These are phyloP conservation scores for Tachina lurida DNA, from an alignment of 2,888 invertebrate species.

Conservation along the genomic window DNA sequence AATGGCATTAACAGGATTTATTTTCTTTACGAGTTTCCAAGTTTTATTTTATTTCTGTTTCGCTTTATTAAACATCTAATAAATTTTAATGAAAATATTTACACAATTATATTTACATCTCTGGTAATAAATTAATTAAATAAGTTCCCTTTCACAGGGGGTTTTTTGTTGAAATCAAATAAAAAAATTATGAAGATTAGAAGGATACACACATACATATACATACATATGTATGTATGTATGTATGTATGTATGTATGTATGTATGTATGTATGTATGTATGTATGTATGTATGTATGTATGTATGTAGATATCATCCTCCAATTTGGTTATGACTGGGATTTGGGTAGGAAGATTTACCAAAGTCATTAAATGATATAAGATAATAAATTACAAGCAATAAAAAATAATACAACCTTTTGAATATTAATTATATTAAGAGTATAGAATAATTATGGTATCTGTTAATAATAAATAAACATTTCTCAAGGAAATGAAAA, in stretches of 20 bases:
- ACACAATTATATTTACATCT: constrained; percentile 30
- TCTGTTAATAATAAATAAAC: not conserved
- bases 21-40: not conserved
- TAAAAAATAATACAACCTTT: not conserved
- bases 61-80: constrained; percentile 34
- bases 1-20: constrained; percentile 31
- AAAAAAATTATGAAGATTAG: no score
- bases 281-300: no score
- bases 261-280: not conserved
- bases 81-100: constrained; percentile 31
- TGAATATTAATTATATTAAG: not conserved
- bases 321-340: not conserved
- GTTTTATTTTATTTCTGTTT: not conserved
- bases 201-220: no score
- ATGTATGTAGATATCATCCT: not conserved
- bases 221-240: no score
- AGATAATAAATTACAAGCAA: not conserved
- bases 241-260: not conserved
- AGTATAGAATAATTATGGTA: not conserved
- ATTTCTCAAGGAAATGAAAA: no score
- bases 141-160: constrained; percentile 16
- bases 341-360: not conserved
- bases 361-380: constrained; percentile 22
- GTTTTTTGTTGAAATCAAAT: constrained; percentile 1
- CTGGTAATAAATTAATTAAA: constrained; percentile 54